A percentile compares a stretch with the other conserved stretches of the same genome.
Conservation (phyloP, 2,888 invertebrate genomes). For the Aphodius granarius region DNA sequence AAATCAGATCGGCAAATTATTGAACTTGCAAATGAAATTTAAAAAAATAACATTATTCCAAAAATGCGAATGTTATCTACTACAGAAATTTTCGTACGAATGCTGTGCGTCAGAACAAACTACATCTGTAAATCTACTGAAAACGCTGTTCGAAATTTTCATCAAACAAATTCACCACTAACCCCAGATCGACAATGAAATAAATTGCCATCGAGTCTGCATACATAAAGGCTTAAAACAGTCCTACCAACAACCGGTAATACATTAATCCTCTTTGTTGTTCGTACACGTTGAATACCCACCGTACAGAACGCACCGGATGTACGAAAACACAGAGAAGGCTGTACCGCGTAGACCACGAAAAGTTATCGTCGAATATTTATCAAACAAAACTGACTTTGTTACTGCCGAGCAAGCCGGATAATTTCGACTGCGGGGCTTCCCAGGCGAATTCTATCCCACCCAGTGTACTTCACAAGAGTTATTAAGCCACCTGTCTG, state of each 20-base stretch:
- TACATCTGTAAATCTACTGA: too few species aligned
- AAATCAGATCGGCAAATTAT: too few species aligned
- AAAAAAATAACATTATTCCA: too few species aligned
- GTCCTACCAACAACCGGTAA: not conserved
- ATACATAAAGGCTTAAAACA: not conserved
- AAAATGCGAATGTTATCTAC: too few species aligned
- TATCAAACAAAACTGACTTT: slow-evolving; percentile 10
- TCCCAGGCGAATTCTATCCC: not conserved
- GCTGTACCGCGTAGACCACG: not conserved
- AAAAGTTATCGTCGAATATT: slow-evolving; percentile 11
- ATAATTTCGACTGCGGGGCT: not conserved
- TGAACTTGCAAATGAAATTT: too few species aligned
- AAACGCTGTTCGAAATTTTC: too few species aligned
- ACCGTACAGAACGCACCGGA: not conserved
- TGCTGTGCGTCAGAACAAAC: too few species aligned
- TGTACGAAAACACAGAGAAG: not conserved
- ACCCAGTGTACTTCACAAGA: not conserved
- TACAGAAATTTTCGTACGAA: too few species aligned
- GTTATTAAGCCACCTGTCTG: slow-evolving; percentile 9
- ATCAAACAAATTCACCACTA: too few species aligned
- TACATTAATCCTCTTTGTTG: slow-evolving; percentile 12
- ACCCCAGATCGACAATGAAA: too few species aligned
- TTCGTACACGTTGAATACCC: not conserved
- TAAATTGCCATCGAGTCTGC: too few species aligned
- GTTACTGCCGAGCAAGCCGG: not conserved